Conservation (phyloP, 2,113 vertebrate species). For the Aspidoscelis tigris region DNA sequence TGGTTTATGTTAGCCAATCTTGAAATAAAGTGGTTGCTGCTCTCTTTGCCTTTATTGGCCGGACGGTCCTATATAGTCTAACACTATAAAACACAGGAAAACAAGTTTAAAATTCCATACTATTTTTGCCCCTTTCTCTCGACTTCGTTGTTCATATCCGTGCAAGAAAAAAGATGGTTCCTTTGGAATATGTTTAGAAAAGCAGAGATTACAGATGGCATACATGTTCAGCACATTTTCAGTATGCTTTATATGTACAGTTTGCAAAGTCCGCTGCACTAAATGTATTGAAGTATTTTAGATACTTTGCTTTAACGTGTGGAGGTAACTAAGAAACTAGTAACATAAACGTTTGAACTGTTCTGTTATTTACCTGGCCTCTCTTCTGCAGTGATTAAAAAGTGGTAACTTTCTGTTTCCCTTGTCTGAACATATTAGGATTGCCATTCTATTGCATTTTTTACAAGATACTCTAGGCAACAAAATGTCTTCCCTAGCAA, state of each 20-base stretch:
- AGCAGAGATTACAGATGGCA: not conserved
- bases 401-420: not conserved
- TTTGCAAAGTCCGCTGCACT: not conserved
- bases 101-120: not conserved
- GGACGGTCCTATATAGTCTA: no score
- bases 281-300: not conserved
- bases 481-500: not conserved
- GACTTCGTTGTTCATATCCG: not conserved
- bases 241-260: not conserved
- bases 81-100: no score
- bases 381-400: not conserved
- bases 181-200: not conserved
- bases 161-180: not conserved
- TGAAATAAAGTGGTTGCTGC: no score
- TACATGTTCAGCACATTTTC: not conserved
- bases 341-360: not conserved
- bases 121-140: not conserved
- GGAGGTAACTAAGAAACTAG: not conserved
- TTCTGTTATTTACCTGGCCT: not conserved
- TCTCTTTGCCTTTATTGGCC: no score
- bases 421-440: not conserved
- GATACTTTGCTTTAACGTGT: not conserved
- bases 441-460: not conserved
- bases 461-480: not conserved
- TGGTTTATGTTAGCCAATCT: not conserved